A percentile compares a stretch with the other conserved stretches of the same genome.
phyloP scores from a whole-genome alignment of 2,113 vertebrate species.

The Cettia cetti region DNA sequence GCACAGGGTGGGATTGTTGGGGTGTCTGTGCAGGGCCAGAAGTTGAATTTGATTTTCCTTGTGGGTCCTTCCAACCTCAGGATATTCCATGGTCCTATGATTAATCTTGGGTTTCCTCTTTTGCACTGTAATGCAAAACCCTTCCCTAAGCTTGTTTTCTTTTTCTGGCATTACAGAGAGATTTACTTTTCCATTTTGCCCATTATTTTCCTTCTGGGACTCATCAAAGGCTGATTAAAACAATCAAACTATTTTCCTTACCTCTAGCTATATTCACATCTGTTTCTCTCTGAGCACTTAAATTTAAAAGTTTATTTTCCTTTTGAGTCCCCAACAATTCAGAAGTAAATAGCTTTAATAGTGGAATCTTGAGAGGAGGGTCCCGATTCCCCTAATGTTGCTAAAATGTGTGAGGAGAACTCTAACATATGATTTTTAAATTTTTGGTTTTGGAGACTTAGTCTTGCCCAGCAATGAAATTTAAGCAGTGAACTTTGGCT shows the following conservation, averaged over 20 bases:
- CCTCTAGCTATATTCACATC: background rate
- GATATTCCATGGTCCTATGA: background rate
- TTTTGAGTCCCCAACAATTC: background rate
- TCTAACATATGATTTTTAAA: background rate
- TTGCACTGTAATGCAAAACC: fast-evolving
- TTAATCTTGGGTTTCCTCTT: background rate
- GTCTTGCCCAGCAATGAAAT: background rate
- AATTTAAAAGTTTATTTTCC: background rate
- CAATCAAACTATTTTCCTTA: background rate
- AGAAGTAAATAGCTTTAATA: background rate
- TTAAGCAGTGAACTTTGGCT: background rate
- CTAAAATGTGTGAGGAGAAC: background rate
- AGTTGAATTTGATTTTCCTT: background rate
- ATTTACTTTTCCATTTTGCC: background rate
- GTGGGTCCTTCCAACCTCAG: background rate
- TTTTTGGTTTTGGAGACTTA: background rate
- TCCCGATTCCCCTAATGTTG: background rate
- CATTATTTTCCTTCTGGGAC: background rate
- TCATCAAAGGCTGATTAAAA: background rate
- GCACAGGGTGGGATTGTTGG: background rate
- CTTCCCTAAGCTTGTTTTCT: background rate
- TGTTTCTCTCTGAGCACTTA: background rate
- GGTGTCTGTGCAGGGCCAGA: background rate
- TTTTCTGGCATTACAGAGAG: background rate
- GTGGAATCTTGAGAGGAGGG: background rate